phyloP scores from a whole-genome alignment of 2,888 invertebrate genomes.

The Diaprepes abbreviatus region DNA sequence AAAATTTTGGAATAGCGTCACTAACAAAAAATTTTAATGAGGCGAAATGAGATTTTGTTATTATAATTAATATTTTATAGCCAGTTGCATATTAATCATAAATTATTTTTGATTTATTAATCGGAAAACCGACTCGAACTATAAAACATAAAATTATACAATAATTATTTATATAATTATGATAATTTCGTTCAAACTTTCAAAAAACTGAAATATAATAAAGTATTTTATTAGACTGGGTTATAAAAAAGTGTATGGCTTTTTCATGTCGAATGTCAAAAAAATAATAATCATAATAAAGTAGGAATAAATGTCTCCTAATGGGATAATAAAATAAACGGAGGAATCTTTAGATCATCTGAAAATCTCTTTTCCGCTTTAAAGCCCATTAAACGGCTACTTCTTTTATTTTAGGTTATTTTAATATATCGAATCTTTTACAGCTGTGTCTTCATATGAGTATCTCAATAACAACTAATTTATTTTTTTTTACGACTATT shows the following conservation, averaged over 20 bases:
- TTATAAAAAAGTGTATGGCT: neutral
- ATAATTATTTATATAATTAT: constrained; percentile 14
- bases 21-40: constrained; percentile 7
- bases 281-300: neutral
- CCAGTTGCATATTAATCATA: neutral
- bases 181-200: constrained; percentile 11
- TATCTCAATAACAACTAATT: too few relatives aligned
- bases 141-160: constrained; percentile 6
- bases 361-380: neutral
- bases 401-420: too few relatives aligned
- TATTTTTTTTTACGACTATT: too few relatives aligned
- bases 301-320: neutral
- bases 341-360: neutral
- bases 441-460: too few relatives aligned
- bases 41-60: neutral
- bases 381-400: neutral
- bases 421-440: too few relatives aligned
- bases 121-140: constrained; percentile 1
- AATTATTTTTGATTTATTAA: constrained; percentile 7
- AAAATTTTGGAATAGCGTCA: too few relatives aligned
- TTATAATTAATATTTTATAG: neutral
- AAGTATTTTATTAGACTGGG: neutral
- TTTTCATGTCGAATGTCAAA: neutral
- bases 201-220: neutral
- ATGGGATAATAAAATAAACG: neutral